Conservation (phyloP, 2,797 vertebrate species). For the Prunella strophiata region DNA sequence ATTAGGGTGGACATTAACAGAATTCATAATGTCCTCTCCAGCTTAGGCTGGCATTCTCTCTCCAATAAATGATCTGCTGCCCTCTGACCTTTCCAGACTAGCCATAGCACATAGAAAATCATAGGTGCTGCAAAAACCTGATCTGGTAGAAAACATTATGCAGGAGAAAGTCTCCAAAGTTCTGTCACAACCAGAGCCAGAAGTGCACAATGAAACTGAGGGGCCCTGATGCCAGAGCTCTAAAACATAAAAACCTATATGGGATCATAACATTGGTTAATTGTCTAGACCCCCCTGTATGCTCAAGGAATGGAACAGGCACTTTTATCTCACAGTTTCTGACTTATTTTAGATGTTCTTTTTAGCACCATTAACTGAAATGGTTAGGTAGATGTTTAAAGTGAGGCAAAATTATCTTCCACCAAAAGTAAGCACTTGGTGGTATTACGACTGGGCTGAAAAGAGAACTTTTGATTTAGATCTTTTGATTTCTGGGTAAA, state of each 20-base stretch:
- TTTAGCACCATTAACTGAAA: not conserved
- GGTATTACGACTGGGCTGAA: not conserved
- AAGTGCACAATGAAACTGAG: not conserved
- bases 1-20: not conserved
- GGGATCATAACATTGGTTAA: not conserved
- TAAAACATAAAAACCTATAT: not conserved
- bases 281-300: not conserved
- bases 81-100: not conserved
- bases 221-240: accelerated
- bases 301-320: not conserved
- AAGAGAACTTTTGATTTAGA: not conserved
- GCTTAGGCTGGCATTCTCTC: not conserved
- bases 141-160: not conserved
- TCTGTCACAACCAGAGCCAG: not conserved
- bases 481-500: not conserved
- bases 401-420: not conserved
- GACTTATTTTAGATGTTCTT: not conserved
- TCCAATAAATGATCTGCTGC: not conserved
- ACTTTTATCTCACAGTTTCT: not conserved
- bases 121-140: not conserved
- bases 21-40: not conserved
- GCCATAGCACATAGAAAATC: not conserved
- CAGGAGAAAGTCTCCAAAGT: not conserved
- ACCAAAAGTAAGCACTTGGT: not conserved
- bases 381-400: not conserved